Evolutionary conservation across 1,140 invertebrate species (phyloP), one percentile per base, ranked within the genome.

Genomic region (Heterodera schachtii): DNA sequence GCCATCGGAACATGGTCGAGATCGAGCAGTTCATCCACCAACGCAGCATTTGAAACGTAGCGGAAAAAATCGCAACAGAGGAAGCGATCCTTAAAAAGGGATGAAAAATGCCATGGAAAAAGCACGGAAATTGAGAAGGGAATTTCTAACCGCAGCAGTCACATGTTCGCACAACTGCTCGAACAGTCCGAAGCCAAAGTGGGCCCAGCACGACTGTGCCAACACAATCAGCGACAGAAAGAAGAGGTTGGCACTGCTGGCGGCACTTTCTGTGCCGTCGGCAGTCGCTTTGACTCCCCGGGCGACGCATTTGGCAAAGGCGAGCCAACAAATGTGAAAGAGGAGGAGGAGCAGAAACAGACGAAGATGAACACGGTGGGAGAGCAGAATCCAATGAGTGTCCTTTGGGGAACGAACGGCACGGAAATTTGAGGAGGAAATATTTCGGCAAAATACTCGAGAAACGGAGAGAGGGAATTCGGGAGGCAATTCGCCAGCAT

Each of bases 281-380:
- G 41, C 21, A n/a, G 11, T 46, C n/a, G 49, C 31, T 47, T 49
- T 47, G 16, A 78, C 44, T 44, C 47, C 60, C 7, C 52, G 60
- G 46, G 64, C 69, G 3, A 41, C 21, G 47, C 60, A 78, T 16
- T 60, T 52, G 46, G 52, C 19, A 67, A 78, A 78, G 9, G 21
- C 64, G n/a, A 78, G 57, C 76, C 76, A 78, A 67, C 76, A 78
- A 70, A 78, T 78, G 47, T 78, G 76, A 47, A 78, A 78, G 19
- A 78, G 7, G 11, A 67, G 64, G 31, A 71, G 69, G 6, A 71
- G 9, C 41, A 46, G 41, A 41, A 71, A 71, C 31, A 46, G 9
- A 13, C 69, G 69, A 8, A 71, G 69, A 41, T 71, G 69, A n/a
- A 11, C 31, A 16, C 11, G n/a, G 16, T 71, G 69, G 69, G n/a